Evolutionary conservation across 2,113 vertebrate genomes (phyloP).

Genomic region (Beaufortia kweichowensis): DNA sequence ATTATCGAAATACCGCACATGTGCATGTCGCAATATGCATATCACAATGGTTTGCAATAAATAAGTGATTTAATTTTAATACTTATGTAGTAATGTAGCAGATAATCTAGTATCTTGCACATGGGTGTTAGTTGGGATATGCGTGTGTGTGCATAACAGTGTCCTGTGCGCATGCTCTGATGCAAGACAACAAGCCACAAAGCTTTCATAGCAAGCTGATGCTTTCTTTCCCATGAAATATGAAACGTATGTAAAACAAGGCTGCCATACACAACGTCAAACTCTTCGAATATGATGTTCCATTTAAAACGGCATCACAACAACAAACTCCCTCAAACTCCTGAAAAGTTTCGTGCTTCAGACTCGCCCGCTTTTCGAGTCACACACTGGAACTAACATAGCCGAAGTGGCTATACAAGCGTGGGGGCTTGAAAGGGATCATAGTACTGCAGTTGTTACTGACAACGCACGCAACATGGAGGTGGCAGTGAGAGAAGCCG

Average conservation of each 20-base stretch:
- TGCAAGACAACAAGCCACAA: too few relatives aligned
- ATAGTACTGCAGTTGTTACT: neutral
- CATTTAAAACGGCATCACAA: slow-evolving; percentile 17
- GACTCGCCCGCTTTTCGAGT: slow-evolving; percentile 2
- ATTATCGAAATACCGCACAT: too few relatives aligned
- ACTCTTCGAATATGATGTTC: slow-evolving; percentile 12
- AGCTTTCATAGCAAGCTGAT: too few relatives aligned
- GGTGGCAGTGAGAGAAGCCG: slow-evolving; percentile 26
- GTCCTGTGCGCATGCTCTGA: too few relatives aligned
- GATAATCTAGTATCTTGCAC: too few relatives aligned
- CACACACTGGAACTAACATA: slow-evolving; percentile 27
- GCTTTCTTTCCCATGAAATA: too few relatives aligned
- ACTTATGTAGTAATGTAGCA: too few relatives aligned
- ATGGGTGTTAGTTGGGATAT: too few relatives aligned
- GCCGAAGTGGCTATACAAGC: neutral
- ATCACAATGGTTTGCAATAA: too few relatives aligned
- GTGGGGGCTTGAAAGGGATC: neutral
- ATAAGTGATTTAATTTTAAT: too few relatives aligned
- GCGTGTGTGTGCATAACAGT: too few relatives aligned
- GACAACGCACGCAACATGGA: slow-evolving; percentile 26
- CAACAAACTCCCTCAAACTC: slow-evolving; percentile 8
- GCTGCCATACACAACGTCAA: neutral
- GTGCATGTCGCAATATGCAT: too few relatives aligned
- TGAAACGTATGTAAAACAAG: neutral
- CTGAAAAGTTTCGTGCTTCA: neutral